Conservation (phyloP, 1,140 invertebrate genomes). For the Drosophila parabipectinata region DNA sequence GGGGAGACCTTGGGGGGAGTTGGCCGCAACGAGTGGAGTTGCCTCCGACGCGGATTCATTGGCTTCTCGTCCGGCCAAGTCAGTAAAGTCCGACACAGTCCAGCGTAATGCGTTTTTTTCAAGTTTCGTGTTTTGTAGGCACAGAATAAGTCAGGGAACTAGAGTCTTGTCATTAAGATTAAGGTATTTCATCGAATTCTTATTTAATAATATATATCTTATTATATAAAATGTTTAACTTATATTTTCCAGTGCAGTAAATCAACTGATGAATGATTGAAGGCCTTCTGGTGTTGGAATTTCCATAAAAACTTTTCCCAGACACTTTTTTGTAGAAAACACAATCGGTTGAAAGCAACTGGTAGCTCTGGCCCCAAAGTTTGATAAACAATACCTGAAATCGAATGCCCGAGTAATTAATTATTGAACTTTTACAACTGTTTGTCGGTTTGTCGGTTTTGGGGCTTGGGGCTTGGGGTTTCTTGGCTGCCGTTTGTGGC, state of each 20-base stretch:
- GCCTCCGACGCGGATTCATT: conserved; percentile 55
- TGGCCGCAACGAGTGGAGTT: conserved; percentile 25
- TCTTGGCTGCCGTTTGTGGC: not conserved
- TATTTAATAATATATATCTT: too few species aligned
- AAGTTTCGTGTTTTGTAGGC: not conserved
- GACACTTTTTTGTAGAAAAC: conserved; percentile 48
- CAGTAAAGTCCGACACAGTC: conserved; percentile 44
- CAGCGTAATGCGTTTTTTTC: conserved; percentile 67
- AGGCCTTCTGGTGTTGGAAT: conserved; percentile 31
- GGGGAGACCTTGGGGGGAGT: conserved; percentile 2
- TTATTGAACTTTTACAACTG: conserved; percentile 78
- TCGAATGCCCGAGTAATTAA: conserved; percentile 68
- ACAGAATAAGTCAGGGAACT: too few species aligned
- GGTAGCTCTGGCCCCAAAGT: conserved; percentile 32
- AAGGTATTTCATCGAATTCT: too few species aligned
- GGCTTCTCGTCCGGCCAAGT: conserved; percentile 47
- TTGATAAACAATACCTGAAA: conserved; percentile 60
- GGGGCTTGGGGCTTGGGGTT: conserved; percentile 13
- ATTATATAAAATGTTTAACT: too few species aligned
- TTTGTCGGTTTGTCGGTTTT: conserved; percentile 22
- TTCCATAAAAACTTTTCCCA: conserved; percentile 41
- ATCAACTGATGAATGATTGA: conserved; percentile 34
- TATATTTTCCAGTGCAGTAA: conserved; percentile 4
- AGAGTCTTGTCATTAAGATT: too few species aligned
- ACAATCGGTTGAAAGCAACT: conserved; percentile 46